Conservation (phyloP, 2,797 vertebrate genomes). For the Zonotrichia albicollis region DNA sequence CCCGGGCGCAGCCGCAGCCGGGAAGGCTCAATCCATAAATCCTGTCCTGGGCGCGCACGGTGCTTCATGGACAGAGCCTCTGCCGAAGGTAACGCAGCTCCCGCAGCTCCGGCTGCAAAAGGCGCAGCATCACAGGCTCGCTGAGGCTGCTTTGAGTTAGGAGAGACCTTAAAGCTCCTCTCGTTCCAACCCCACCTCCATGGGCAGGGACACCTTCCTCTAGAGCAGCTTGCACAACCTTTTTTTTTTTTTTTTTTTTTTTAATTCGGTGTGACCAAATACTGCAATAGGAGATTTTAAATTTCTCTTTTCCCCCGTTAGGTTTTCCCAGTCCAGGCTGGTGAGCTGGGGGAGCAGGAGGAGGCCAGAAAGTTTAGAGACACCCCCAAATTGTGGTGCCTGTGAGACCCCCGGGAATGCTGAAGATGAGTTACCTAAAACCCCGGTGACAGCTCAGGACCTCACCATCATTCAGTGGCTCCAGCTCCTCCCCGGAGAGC, state of each 20-base stretch:
- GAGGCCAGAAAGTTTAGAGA: background rate
- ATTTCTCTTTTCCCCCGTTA: background rate
- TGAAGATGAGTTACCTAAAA: background rate
- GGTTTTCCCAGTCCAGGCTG: background rate
- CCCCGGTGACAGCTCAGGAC: accelerated
- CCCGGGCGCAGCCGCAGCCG: background rate
- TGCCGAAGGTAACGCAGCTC: constrained; percentile 34
- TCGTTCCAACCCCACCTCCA: background rate
- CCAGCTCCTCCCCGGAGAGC: no score
- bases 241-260: background rate
- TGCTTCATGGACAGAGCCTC: background rate
- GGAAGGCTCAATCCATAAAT: constrained; percentile 68
- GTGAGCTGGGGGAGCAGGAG: background rate
- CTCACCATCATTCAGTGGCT: accelerated
- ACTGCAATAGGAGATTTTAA: accelerated
- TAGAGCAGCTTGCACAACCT: background rate
- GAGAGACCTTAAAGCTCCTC: background rate
- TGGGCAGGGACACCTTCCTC: constrained; percentile 1
- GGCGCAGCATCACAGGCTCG: background rate
- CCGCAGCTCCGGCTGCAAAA: background rate
- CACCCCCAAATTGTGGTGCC: accelerated
- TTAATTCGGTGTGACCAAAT: background rate
- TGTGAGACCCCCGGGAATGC: background rate
- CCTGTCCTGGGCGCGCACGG: constrained; percentile 11
- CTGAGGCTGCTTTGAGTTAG: background rate